Evolutionary conservation across 2,888 invertebrate genomes (phyloP), one percentile per base, ranked within the genome.

Genomic region (Sialis fuliginosa): DNA sequence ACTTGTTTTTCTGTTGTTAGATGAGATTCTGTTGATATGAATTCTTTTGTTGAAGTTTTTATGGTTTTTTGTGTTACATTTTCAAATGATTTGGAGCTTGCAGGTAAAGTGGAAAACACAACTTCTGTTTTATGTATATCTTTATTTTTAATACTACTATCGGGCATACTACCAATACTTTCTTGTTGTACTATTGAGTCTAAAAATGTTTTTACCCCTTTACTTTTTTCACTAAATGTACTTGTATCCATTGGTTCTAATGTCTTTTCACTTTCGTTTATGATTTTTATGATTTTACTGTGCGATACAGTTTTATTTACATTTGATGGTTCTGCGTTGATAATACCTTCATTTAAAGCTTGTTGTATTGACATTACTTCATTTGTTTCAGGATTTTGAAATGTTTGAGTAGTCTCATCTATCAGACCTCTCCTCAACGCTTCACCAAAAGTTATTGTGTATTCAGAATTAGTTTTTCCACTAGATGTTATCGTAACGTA

Each of bases 401-500:
- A 88, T 1, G 81, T 77, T 58, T 84, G 81, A 42, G 77, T 75
- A 42, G 72, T 70, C 60, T 86, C 83, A 64, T 92, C 82, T 51
- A 92, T 83, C 44, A 87, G 72, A 48, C 88, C 88, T 54, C 75
- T 75, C 48, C 73, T 72, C 42, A 87, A 69, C 2, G 88, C 89
- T 61, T 88, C 87, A 2, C 80, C 75, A 53, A 87, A 84, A 1
- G 83, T 81, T 44, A 88, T 72, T 46, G 73, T 68, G 33, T 73
- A 72, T 52, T 71, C 72, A 45, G 71, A 66, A 42, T 56, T 57
- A 8, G 58, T 61, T 47, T 68, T 65, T 43, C 79, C 79, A 6
- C 78, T 75, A 50, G 76, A 76, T 10, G 81, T 78, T 22, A 86
- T 78, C 1, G 85, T 85, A 2, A 87, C 84, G 59, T 87, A 82